Percentiles rank a stretch among this genome's conserved stretches.
Evolutionary conservation across 2,113 vertebrate species (phyloP).

Genomic region (Trochalopteron elliotii): DNA sequence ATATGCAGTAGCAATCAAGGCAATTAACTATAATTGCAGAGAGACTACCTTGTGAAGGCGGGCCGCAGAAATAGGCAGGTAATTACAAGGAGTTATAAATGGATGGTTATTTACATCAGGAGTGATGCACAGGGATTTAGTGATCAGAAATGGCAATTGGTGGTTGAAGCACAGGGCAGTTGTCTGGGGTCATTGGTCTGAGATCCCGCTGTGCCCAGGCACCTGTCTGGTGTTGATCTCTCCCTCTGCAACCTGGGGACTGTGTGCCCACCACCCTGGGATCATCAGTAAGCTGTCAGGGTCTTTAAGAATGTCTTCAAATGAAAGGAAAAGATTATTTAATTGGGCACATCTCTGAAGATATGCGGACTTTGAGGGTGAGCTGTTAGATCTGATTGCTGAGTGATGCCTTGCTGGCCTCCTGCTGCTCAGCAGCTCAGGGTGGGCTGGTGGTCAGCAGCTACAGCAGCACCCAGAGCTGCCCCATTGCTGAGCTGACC

Average conservation of each 20-base stretch:
- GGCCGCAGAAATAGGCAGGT: constrained; percentile 60
- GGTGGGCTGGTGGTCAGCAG: neutral
- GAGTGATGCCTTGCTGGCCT: neutral
- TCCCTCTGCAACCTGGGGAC: neutral
- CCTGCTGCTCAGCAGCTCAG: neutral
- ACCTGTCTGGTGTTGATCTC: neutral
- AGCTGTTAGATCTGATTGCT: neutral
- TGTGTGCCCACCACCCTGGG: accelerated
- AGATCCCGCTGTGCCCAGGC: neutral
- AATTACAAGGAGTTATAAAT: constrained; percentile 65
- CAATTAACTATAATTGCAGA: constrained; percentile 66
- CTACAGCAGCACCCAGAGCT: neutral
- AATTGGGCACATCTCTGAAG: neutral
- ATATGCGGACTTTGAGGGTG: neutral
- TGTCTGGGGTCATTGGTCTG: neutral
- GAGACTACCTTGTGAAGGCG: constrained; percentile 59
- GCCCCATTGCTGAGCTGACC: neutral
- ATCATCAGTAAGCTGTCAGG: neutral
- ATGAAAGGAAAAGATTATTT: neutral
- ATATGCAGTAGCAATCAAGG: constrained; percentile 63
- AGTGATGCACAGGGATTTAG: constrained; percentile 15
- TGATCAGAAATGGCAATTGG: neutral
- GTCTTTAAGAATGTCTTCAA: neutral
- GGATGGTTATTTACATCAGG: constrained; percentile 61
- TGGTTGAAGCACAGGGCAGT: neutral